phyloP scores from a whole-genome alignment of 2,797 vertebrate genomes.

The Lacerta viridis region DNA sequence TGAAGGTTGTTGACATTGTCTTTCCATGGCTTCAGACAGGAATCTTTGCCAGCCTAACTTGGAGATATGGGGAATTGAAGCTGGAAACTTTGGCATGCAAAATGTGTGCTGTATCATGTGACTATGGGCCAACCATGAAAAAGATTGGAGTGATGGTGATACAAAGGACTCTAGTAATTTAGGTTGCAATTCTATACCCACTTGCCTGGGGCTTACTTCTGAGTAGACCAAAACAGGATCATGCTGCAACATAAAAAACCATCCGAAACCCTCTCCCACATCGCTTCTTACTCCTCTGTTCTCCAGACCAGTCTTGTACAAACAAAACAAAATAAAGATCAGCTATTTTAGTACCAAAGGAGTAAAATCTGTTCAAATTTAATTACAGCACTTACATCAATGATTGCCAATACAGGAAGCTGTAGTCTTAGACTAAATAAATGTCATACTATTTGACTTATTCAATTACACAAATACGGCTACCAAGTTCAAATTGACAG shows the following conservation, averaged over 20 bases:
- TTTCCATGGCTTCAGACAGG: background rate
- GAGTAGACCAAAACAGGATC: no score
- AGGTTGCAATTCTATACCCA: no score
- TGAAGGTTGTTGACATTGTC: background rate
- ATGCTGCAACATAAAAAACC: conserved; percentile 25
- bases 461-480: conserved; percentile 33
- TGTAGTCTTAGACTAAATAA: conserved; percentile 38
- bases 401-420: conserved; percentile 49
- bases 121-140: conserved; percentile 20
- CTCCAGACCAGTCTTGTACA: conserved; percentile 35
- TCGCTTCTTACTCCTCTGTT: conserved; percentile 16
- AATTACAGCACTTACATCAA: conserved; percentile 69
- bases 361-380: conserved; percentile 45
- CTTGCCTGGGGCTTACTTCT: no score
- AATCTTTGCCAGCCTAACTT: background rate
- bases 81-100: background rate
- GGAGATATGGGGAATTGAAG: background rate
- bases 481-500: conserved; percentile 11
- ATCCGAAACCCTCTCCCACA: conserved; percentile 42
- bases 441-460: conserved; percentile 57
- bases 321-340: conserved; percentile 44
- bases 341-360: conserved; percentile 57
- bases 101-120: background rate
- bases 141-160: background rate
- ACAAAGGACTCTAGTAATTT: no score